Base-by-base conservation (phyloP, 2,113 vertebrate species). In the Sialia sialis region DNA sequence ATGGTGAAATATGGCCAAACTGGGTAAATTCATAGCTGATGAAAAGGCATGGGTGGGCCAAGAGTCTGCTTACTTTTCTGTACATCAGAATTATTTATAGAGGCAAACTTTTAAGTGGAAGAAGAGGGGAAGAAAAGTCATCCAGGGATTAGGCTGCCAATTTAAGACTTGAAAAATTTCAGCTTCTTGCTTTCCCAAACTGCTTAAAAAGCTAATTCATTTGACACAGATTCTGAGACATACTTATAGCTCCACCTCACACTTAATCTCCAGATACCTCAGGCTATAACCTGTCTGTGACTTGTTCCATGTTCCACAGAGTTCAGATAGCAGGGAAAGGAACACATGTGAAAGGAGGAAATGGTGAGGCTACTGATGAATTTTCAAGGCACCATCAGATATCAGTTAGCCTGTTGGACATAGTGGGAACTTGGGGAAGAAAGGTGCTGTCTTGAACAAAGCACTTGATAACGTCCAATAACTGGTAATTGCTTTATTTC, bases 81-180 rank as follows among this genome's bases (percentile, higher is more conserved):
- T 41, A 49, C 30, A 11, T 14, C 67, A 30, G 36, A 73, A 62
- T 90, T 69, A 74, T 84, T 95, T 80, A 70, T 76, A 74, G 18
- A 88, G 38, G 39, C 29, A 90, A 90, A 93, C 16, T 82, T 93
- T 58, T 63, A 84, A 81, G 43, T 77, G 38, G 55, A 89, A 90
- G 52, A 66, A 69, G 34, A 77, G 34, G 34, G 46, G 32, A 74
- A 55, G 58, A 86, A 70, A 88, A 81, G 39, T 34, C 63, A 70
- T 59, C 55, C 63, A 67, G 43, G 38, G 59, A 89, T 93, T 90
- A 88, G 55, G 25, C 36, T 88, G 48, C 59, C 79, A 95, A 81
- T 86, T 93, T 90, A 77, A 48, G 63, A 74, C 68, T 84, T 92
- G 68, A 66, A 94, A 89, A 88, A 67, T 63, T 93, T 84, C 68